Conservation (phyloP, 2,113 vertebrate genomes). For the Cheirogaleus medius region DNA sequence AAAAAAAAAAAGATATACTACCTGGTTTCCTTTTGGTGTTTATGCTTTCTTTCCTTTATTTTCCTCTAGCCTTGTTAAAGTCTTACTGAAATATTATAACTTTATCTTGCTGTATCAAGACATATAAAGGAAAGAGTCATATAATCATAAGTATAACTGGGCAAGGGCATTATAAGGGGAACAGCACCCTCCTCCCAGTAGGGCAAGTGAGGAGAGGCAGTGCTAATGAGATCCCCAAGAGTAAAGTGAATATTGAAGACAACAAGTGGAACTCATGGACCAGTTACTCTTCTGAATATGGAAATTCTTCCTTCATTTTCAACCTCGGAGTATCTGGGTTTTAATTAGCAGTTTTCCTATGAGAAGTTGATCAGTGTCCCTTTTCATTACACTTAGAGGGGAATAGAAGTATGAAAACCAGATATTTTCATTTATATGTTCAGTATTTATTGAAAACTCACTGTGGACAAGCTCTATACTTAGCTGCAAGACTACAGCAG, state of each 20-base stretch:
- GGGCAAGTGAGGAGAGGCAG: not conserved
- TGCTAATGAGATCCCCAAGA: not conserved
- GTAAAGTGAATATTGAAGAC: not conserved
- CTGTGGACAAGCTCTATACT: not conserved
- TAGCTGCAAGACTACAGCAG: not conserved
- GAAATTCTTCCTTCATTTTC: not conserved
- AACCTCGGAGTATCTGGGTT: not conserved
- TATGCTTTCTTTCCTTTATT: not conserved
- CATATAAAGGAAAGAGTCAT: not conserved
- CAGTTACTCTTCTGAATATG: not conserved
- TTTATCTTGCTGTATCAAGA: not conserved
- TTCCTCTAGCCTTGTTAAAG: not conserved
- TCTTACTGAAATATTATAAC: not conserved
- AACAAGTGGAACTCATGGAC: not conserved
- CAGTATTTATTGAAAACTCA: slow-evolving; percentile 3
- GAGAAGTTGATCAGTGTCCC: not conserved
- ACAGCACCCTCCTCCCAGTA: not conserved
- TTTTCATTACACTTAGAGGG: not conserved
- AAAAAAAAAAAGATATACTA: not conserved
- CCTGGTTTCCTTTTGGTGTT: not conserved
- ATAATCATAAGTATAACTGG: not conserved
- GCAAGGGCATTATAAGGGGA: not conserved
- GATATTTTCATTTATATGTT: slow-evolving; percentile 8
- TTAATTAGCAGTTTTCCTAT: not conserved
- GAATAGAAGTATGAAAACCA: not conserved